phyloP scores from a whole-genome alignment of 2,113 vertebrate genomes.

The Poeciliopsis turrubarensis region DNA sequence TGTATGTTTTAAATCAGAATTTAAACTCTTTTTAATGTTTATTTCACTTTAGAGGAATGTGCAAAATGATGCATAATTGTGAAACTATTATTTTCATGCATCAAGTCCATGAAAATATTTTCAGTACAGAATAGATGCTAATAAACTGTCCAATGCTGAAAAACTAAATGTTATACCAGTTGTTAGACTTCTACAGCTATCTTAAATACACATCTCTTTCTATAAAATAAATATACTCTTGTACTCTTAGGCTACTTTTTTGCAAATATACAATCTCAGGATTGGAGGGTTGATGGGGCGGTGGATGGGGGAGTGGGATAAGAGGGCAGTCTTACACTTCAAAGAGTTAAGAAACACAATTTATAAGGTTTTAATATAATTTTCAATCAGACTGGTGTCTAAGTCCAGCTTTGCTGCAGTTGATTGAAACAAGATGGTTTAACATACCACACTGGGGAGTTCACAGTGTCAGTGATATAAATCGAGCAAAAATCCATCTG shows the following conservation, averaged over 20 bases:
- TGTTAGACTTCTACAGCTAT: background rate
- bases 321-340: slow-evolving; percentile 21
- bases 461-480: background rate
- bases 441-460: slow-evolving; percentile 1
- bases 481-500: slow-evolving; percentile 39
- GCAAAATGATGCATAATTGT: background rate
- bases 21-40: background rate
- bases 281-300: background rate
- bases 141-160: background rate
- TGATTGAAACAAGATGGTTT: slow-evolving; percentile 61
- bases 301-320: too few species aligned
- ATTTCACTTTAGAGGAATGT: background rate
- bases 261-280: slow-evolving; percentile 41
- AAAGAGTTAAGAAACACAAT: slow-evolving; percentile 26
- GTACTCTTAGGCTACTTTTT: slow-evolving; percentile 31
- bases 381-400: slow-evolving; percentile 45
- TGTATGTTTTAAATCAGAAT: background rate
- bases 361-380: slow-evolving; percentile 43
- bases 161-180: slow-evolving; percentile 12
- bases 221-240: background rate
- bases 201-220: slow-evolving; percentile 18
- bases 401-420: slow-evolving; percentile 21
- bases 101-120: background rate
- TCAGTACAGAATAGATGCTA: background rate
- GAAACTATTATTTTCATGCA: background rate